Evolutionary conservation across 2,113 vertebrate species (phyloP), one percentile per base, ranked within the genome.

Genomic region (Silurus glanis): DNA sequence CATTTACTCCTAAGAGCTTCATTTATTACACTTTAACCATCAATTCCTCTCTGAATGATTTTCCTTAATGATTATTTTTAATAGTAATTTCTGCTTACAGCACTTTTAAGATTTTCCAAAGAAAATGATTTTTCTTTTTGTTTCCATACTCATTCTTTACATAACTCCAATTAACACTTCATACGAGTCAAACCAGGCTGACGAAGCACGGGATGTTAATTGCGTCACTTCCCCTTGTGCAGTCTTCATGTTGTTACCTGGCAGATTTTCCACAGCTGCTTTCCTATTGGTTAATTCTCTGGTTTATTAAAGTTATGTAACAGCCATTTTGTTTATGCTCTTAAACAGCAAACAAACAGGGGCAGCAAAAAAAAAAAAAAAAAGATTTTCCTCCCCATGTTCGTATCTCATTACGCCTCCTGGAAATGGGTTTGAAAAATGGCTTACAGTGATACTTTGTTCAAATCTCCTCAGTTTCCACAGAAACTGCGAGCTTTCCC

Each of bases 171-270:
- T 85, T 74, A 72, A 19, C 53, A 82, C 74, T 64, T 28, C n/a
- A 7, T 85, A 59, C 14, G 59, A 53, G 16, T 6, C 12, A 72
- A 64, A 83, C 59, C 58, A 51, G 82, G 59, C 49, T 21, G 37
- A 56, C 14, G 87, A 23, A 19, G 66, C 61, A 17, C 49, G 17
- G 37, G 45, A 23, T 84, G 25, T 53, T 51, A 55, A 37, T 85
- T 82, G 55, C 37, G 28, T 55, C 66, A 75, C 82, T 84, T 61
- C 69, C 59, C 85, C 55, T 28, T 85, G 49, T 3, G 74, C 79
- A 56, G 83, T 84, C 21, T 53, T 61, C 90, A 85, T 89, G 88
- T 91, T 93, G 93, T 94, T 94, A 93, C 92, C 91, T 93, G 92
- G 93, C 93, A 94, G 91, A 94, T 88, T 87, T 93, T 90, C 88